Conservation (phyloP, 2,113 vertebrate genomes). For the Saccopteryx leptura region DNA sequence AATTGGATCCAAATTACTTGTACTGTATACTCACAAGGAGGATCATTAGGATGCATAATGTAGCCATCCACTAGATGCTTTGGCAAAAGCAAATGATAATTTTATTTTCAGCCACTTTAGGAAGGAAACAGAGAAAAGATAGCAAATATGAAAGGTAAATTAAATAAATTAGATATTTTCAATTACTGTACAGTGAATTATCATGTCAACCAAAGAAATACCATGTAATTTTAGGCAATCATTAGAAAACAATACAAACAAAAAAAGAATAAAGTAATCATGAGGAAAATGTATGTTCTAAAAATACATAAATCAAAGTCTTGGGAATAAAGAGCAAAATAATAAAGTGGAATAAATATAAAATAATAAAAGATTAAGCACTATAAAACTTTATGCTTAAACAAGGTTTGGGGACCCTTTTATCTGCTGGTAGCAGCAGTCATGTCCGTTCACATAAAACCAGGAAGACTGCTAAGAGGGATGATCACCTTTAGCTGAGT, state of each 20-base stretch:
- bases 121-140: constrained; percentile 66
- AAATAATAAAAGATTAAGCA: constrained; percentile 27
- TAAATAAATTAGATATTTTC: constrained; percentile 60
- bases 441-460: not conserved
- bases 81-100: constrained; percentile 34
- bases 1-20: constrained; percentile 77
- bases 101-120: constrained; percentile 65
- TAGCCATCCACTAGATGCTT: not conserved
- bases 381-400: not conserved
- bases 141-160: constrained; percentile 30
- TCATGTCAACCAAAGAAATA: constrained; percentile 56
- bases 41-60: constrained; percentile 10
- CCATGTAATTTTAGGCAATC: not conserved
- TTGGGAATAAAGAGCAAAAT: constrained; percentile 30
- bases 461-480: not conserved
- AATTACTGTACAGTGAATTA: constrained; percentile 40
- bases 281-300: constrained; percentile 22
- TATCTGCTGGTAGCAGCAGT: not conserved
- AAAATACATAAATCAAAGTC: not conserved
- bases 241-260: constrained; percentile 47
- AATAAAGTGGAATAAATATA: constrained; percentile 9
- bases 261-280: constrained; percentile 12
- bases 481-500: not conserved
- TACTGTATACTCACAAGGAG: constrained; percentile 69
- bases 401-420: not conserved